A percentile compares a stretch with the other conserved stretches of the same genome.
phyloP scores from a whole-genome alignment of 1,140 invertebrate species.

The Pteromalus puparum region DNA sequence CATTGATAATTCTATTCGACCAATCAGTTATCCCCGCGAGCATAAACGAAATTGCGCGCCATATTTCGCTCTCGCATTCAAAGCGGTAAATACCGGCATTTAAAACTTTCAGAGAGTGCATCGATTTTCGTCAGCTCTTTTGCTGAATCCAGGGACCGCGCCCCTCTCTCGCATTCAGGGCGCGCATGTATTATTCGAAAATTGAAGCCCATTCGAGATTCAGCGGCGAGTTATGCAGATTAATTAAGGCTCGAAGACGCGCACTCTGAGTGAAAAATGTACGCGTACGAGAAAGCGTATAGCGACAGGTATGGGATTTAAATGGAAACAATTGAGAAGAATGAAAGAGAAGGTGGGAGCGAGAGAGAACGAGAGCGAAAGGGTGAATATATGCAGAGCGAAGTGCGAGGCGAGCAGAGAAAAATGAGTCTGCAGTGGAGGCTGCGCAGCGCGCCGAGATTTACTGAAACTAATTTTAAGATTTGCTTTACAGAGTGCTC shows the following conservation, averaged over 20 bases:
- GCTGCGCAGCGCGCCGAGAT: slow-evolving; percentile 15
- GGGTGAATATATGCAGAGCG: slow-evolving; percentile 27
- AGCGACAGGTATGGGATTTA: not conserved
- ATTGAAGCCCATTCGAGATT: not conserved
- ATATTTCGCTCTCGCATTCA: slow-evolving; percentile 10
- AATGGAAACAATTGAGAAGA: slow-evolving; percentile 29
- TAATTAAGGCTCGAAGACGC: not conserved
- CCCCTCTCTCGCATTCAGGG: not conserved
- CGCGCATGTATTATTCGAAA: not conserved
- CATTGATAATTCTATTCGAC: not conserved
- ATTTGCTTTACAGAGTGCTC: slow-evolving; percentile 43
- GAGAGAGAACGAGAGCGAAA: not conserved
- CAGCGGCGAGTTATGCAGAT: not conserved
- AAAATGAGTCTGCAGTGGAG: slow-evolving; percentile 34
- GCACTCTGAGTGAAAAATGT: not conserved
- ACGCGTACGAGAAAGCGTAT: not conserved
- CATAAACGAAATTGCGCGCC: not conserved
- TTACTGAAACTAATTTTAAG: slow-evolving; percentile 46
- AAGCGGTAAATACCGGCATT: not conserved
- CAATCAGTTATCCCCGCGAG: not conserved
- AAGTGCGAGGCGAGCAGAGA: not conserved
- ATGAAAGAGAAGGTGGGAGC: not conserved
- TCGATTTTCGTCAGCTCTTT: not conserved
- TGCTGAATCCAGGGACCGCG: no score
- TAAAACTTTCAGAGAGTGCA: slow-evolving; percentile 14